Conservation (phyloP, 2,113 vertebrate genomes). For the Labeo catla region DNA sequence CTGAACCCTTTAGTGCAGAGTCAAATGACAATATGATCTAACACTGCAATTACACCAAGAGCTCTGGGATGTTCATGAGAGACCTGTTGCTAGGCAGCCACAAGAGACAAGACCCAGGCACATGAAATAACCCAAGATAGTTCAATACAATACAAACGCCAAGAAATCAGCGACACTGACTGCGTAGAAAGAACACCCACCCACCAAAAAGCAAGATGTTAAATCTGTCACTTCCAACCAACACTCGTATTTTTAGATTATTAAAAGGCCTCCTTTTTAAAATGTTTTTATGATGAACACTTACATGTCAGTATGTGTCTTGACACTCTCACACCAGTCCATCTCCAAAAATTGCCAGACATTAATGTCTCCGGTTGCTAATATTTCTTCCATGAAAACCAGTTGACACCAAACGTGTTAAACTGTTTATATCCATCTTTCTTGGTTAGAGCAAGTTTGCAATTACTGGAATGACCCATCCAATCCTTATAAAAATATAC, state of each 20-base stretch:
- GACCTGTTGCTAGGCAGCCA: slow-evolving; percentile 2
- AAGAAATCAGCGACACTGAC: neutral
- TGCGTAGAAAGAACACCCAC: neutral
- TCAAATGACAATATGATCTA: neutral
- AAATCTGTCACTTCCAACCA: neutral
- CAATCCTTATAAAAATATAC: neutral
- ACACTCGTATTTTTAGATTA: neutral
- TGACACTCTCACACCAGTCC: neutral
- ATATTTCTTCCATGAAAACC: neutral
- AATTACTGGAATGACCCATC: neutral
- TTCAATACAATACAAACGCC: neutral
- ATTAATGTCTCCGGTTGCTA: neutral
- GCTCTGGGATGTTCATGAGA: slow-evolving; percentile 3
- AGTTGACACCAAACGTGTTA: neutral
- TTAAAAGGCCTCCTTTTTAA: neutral
- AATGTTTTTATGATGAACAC: neutral
- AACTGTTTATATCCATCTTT: neutral
- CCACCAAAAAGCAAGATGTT: neutral
- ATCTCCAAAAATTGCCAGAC: neutral
- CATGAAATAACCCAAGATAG: neutral
- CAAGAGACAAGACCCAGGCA: neutral
- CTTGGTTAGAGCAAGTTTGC: neutral
- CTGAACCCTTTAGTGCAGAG: neutral
- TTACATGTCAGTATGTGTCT: neutral
- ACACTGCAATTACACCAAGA: neutral